Conservation (phyloP, 1,140 invertebrate genomes). For the Dermatophagoides farinae region DNA sequence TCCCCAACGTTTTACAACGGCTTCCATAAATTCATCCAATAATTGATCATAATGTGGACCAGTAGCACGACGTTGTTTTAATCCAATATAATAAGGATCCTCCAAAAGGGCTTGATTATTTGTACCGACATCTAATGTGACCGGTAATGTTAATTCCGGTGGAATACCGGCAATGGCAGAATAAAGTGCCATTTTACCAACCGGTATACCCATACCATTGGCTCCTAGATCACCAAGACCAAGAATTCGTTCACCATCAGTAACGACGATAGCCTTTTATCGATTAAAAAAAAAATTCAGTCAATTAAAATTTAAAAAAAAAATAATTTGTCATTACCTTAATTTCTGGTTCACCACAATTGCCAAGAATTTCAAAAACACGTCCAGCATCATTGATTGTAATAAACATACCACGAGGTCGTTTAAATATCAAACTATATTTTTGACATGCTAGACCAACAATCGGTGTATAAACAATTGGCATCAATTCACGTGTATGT, state of each 20-base stretch:
- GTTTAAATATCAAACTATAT: slow-evolving; percentile 78
- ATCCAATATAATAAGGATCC: slow-evolving; percentile 86
- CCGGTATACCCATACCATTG: slow-evolving; percentile 86
- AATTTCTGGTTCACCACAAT: slow-evolving; percentile 76
- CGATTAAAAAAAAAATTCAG: slow-evolving; percentile 2
- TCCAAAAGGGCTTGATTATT: slow-evolving; percentile 64
- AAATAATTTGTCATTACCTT: slow-evolving; percentile 24
- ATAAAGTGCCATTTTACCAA: slow-evolving; percentile 78
- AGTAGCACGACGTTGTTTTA: slow-evolving; percentile 59
- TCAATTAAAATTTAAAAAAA: neutral
- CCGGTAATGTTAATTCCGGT: slow-evolving; percentile 73
- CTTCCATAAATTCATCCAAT: slow-evolving; percentile 94
- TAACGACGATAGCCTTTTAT: slow-evolving; percentile 66
- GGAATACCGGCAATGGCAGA: slow-evolving; percentile 80
- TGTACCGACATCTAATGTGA: slow-evolving; percentile 78
- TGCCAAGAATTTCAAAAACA: slow-evolving; percentile 44
- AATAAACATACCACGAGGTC: slow-evolving; percentile 76
- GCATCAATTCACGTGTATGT: slow-evolving; percentile 86
- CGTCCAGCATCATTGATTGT: slow-evolving; percentile 85
- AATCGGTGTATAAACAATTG: slow-evolving; percentile 92
- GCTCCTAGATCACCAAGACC: slow-evolving; percentile 82
- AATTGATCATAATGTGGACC: slow-evolving; percentile 81
- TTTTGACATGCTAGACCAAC: slow-evolving; percentile 92
- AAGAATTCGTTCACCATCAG: slow-evolving; percentile 81
- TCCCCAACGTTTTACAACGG: slow-evolving; percentile 53